Percentiles rank a stretch among this genome's conserved stretches.
Conservation (phyloP, 2,888 invertebrate genomes). For the Strigamia transsilvanica region DNA sequence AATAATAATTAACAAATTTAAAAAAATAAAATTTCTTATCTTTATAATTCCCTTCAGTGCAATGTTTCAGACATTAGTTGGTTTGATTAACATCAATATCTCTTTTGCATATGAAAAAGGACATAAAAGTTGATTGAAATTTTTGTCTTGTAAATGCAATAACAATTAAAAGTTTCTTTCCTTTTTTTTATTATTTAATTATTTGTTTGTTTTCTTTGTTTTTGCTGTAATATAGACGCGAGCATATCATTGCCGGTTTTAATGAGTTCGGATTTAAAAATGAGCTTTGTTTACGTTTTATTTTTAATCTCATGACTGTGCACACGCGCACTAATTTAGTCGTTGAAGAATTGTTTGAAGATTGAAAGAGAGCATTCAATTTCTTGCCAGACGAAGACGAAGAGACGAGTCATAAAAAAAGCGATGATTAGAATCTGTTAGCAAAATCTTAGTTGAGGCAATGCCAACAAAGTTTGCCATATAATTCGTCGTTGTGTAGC, state of each 20-base stretch:
- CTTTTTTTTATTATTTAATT: not conserved
- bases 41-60: not conserved
- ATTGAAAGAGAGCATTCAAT: not conserved
- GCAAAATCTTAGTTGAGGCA: not conserved
- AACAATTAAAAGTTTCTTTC: not conserved
- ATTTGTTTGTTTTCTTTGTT: not conserved
- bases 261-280: not conserved
- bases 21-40: not conserved
- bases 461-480: not conserved
- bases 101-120: not conserved
- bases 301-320: slow-evolving; percentile 9
- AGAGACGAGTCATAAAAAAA: not conserved
- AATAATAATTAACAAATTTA: not conserved
- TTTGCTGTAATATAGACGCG: not conserved
- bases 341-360: not conserved
- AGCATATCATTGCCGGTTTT: not conserved
- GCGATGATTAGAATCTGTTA: slow-evolving; percentile 16
- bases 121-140: slow-evolving; percentile 21
- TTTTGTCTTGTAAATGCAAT: not conserved
- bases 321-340: not conserved
- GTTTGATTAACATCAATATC: slow-evolving; percentile 29
- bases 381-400: not conserved
- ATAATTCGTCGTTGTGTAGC: not conserved
- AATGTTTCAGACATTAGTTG: slow-evolving; percentile 5
- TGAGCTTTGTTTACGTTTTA: slow-evolving; percentile 17